Conservation (phyloP, 2,888 invertebrate genomes). For the Brachyptera risi region DNA sequence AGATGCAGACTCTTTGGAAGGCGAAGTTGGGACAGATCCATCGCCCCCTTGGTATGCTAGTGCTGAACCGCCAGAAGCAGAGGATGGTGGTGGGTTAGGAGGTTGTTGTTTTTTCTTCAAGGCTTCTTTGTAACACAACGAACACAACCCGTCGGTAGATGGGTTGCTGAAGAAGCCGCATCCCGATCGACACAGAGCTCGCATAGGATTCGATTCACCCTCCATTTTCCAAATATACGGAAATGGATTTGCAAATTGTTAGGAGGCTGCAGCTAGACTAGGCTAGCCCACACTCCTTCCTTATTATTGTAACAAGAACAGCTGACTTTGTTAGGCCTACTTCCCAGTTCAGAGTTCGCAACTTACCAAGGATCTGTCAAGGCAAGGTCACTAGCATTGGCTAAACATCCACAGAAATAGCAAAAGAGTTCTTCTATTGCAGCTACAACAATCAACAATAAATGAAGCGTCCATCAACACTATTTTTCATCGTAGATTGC, state of each 20-base stretch:
- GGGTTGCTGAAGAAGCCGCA: slow-evolving; percentile 99
- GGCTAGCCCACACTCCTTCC: too few relatives aligned
- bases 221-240: slow-evolving; percentile 60
- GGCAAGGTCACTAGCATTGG: neutral
- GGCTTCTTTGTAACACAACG: slow-evolving; percentile 97
- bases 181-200: slow-evolving; percentile 93
- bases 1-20: slow-evolving; percentile 44
- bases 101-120: slow-evolving; percentile 88
- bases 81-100: slow-evolving; percentile 42
- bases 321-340: too few relatives aligned
- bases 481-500: neutral
- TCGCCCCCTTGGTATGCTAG: neutral
- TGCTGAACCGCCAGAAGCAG: slow-evolving; percentile 20
- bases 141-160: slow-evolving; percentile 97
- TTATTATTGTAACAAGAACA: too few relatives aligned
- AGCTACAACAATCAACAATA: neutral
- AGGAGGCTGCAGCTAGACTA: too few relatives aligned
- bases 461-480: neutral
- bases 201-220: slow-evolving; percentile 95
- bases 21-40: slow-evolving; percentile 40
- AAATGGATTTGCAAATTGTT: too few relatives aligned
- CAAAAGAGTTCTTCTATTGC: neutral
- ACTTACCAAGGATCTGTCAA: neutral
- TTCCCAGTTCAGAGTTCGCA: too few relatives aligned
- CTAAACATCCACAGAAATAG: neutral